Evolutionary conservation across 2,113 vertebrate genomes (phyloP), one percentile per base, ranked within the genome.

Genomic region (Pterocles burchelli): DNA sequence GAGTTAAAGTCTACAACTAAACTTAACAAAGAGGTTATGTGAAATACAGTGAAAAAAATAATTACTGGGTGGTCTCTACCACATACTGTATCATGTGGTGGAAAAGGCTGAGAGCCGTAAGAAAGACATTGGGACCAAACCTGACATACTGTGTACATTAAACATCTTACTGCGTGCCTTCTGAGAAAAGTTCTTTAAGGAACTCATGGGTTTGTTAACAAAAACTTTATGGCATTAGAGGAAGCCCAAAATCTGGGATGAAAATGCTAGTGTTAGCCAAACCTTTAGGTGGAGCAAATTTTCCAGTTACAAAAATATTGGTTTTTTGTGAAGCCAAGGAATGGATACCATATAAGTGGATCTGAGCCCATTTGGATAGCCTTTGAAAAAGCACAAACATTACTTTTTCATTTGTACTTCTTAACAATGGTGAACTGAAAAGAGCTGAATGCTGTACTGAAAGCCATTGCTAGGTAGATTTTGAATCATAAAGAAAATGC

Each of bases 291-390:
- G 89, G 79, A 83, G 71, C 90, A 95, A 48, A 93, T 97, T 97
- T 97, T 97, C 85, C 74, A 86, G 72, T 91, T 97, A 93, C 58
- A 95, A 97, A 98, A 98, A 95, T 96, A 96, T 41, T 96, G 85
- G 4, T 67, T 92, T 93, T 96, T 95, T 82, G 76, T 96, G 89
- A 94, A 95, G 80, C 93, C 92, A 89, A 91, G 85, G 96, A 93
- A 90, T 89, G 46, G 85, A 93, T 95, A 95, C 84, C 85, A 63
- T 81, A 17, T 91, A 96, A 92, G 71, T 95, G 89, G 93, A 94
- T 72, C 76, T 95, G 91, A 95, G 95, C 91, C 92, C 92, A 95
- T 88, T 93, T 94, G 73, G 71, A 92, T 46, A 78, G 86, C 46
- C 84, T 97, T 88, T 96, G 74, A 88, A 95, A 91, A 93, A 79